Evolutionary conservation across 2,888 invertebrate species (phyloP).

Genomic region (Alitta virens): DNA sequence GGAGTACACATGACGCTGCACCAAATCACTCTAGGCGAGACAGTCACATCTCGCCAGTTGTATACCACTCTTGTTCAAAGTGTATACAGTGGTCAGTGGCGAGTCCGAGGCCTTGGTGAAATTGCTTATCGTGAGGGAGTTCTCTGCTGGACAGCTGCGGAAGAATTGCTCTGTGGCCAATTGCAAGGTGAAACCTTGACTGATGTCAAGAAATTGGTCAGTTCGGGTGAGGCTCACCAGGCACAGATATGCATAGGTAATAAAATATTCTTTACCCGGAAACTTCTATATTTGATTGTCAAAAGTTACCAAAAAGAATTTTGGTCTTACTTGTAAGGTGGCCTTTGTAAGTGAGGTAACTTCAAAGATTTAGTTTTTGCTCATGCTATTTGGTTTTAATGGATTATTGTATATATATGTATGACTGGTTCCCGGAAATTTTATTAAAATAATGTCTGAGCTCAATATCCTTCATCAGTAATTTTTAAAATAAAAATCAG

Average conservation of each 20-base stretch:
- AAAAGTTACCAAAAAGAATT: too few species aligned
- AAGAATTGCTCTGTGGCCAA: conserved; percentile 13
- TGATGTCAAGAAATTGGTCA: conserved; percentile 1
- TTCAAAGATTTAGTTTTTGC: too few species aligned
- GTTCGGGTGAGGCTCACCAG: conserved; percentile 2
- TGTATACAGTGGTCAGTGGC: conserved; percentile 3
- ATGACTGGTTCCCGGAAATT: too few species aligned
- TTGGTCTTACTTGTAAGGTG: too few species aligned
- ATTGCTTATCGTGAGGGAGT: conserved; percentile 9
- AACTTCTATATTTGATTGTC: too few species aligned
- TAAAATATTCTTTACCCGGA: too few species aligned
- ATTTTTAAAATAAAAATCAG: too few species aligned
- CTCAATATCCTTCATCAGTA: too few species aligned
- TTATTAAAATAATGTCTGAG: too few species aligned
- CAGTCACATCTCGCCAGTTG: neutral
- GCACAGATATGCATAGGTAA: conserved; percentile 11
- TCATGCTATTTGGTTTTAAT: too few species aligned
- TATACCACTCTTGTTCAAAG: neutral
- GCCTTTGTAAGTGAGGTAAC: too few species aligned
- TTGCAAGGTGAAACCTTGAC: conserved; percentile 1
- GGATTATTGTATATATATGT: too few species aligned
- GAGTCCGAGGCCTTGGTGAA: conserved; percentile 11
- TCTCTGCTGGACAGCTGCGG: conserved; percentile 21
- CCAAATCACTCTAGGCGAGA: neutral
- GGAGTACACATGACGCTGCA: neutral